These are phyloP conservation scores for Zoanthus sociatus DNA, from an alignment of 92 coral and sea anemone species.

Conservation along the genomic window DNA sequence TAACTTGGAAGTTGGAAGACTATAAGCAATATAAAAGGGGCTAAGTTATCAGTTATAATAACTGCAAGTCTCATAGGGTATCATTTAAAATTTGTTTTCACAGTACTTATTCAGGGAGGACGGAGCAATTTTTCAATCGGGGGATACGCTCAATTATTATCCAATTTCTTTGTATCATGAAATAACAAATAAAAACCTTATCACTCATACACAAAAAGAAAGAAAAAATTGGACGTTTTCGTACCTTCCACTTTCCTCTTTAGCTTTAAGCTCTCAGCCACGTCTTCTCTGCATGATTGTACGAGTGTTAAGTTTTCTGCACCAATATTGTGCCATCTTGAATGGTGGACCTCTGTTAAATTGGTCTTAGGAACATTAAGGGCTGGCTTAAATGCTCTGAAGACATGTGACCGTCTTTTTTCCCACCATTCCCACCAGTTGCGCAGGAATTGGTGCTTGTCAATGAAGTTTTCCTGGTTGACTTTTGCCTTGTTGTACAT, in stretches of 20 bases:
- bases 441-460: constrained; percentile 56
- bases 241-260: constrained; percentile 46
- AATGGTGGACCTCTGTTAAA: constrained; percentile 68
- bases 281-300: constrained; percentile 66
- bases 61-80: constrained; percentile 8
- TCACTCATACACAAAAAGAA: constrained; percentile 7
- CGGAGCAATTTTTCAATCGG: constrained; percentile 3
- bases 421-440: constrained; percentile 79
- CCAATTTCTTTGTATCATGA: constrained; percentile 7
- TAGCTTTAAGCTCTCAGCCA: constrained; percentile 60
- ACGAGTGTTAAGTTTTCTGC: constrained; percentile 66
- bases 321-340: constrained; percentile 64
- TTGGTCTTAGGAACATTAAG: constrained; percentile 58
- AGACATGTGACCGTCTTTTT: constrained; percentile 63
- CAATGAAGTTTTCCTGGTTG: constrained; percentile 54
- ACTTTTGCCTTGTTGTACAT: constrained; percentile 71
- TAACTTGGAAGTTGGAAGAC: constrained; percentile 9
- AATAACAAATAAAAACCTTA: constrained; percentile 4
- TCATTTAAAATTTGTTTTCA: constrained; percentile 4
- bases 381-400: constrained; percentile 67
- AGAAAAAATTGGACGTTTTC: neutral
- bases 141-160: constrained; percentile 2
- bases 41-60: constrained; percentile 9
- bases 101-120: neutral
- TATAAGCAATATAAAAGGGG: constrained; percentile 10